Conservation (phyloP, 2,888 invertebrate species). For the Pilophorus perplexus region DNA sequence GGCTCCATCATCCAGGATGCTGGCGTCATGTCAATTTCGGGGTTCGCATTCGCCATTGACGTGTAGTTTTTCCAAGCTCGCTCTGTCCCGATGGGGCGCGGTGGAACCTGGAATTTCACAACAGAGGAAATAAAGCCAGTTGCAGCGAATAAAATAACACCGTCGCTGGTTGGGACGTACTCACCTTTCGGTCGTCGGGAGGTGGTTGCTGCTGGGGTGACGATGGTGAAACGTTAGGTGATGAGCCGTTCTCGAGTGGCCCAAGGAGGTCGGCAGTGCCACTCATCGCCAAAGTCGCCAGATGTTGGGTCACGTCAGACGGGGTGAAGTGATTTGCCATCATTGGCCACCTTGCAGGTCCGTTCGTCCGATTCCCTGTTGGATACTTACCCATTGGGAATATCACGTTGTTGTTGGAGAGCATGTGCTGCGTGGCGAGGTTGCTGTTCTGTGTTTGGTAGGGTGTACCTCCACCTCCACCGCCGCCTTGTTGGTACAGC, state of each 20-base stretch:
- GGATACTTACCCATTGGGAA: conserved; percentile 52
- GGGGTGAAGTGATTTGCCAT: conserved; percentile 50
- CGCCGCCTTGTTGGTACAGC: conserved; percentile 7
- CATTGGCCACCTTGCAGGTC: conserved; percentile 52
- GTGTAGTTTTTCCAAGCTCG: conserved; percentile 65
- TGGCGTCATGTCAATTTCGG: conserved; percentile 52
- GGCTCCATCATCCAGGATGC: conserved; percentile 54
- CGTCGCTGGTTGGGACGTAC: not conserved
- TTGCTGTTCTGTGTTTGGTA: conserved; percentile 29
- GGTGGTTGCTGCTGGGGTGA: conserved; percentile 45
- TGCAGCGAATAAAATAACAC: not conserved
- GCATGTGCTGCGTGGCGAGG: conserved; percentile 31
- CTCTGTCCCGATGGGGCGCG: conserved; percentile 68
- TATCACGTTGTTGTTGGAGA: conserved; percentile 46
- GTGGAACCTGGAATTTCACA: conserved; percentile 46
- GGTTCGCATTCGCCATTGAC: conserved; percentile 33
- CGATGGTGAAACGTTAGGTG: conserved; percentile 45
- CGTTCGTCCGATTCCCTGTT: conserved; percentile 47
- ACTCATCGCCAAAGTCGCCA: conserved; percentile 44
- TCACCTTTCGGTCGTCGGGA: conserved; percentile 54
- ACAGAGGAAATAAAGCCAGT: not conserved
- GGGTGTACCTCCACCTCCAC: not conserved
- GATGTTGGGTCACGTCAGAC: conserved; percentile 44
- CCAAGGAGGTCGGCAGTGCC: conserved; percentile 52
- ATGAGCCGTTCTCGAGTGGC: conserved; percentile 50